A percentile compares a stretch with the other conserved stretches of the same genome.
These are phyloP conservation scores for Coleophora flavipennella DNA, from an alignment of 2,888 invertebrate genomes.

Conservation along the genomic window DNA sequence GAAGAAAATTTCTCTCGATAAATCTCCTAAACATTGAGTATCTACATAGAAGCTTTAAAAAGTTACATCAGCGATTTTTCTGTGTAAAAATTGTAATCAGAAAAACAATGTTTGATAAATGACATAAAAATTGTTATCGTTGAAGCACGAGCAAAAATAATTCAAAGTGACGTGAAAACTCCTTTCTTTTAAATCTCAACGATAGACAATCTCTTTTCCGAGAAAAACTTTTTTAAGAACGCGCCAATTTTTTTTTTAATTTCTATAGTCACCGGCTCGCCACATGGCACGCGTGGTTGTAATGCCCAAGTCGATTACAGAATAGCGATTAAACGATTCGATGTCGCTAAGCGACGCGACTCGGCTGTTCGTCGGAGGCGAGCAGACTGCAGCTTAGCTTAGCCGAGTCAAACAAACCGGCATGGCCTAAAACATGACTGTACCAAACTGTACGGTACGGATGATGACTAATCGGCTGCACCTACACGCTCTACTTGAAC, in stretches of 20 bases:
- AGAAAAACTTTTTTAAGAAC: slow-evolving; percentile 18
- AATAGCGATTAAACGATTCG: slow-evolving; percentile 53
- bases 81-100: slow-evolving; percentile 23
- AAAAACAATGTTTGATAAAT: slow-evolving; percentile 38
- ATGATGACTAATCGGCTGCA: slow-evolving; percentile 58
- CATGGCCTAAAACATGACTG: too few relatives aligned
- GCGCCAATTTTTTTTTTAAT: slow-evolving; percentile 6
- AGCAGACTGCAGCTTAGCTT: background rate
- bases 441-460: too few relatives aligned
- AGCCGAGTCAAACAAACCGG: too few relatives aligned
- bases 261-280: background rate
- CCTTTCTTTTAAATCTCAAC: too few relatives aligned
- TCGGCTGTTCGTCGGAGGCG: slow-evolving; percentile 34
- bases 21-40: slow-evolving; percentile 17
- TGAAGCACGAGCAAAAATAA: slow-evolving; percentile 11
- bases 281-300: slow-evolving; percentile 10
- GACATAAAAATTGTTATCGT: slow-evolving; percentile 33
- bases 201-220: slow-evolving; percentile 10
- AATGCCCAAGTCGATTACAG: slow-evolving; percentile 15
- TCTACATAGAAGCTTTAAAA: slow-evolving; percentile 3
- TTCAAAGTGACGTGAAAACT: too few relatives aligned
- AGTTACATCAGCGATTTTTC: slow-evolving; percentile 30
- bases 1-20: slow-evolving; percentile 28
- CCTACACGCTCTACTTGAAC: slow-evolving; percentile 39
- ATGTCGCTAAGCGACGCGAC: slow-evolving; percentile 53